Evolutionary conservation across 2,797 vertebrate genomes (phyloP).

Genomic region (Enteromius unitaeniatus): DNA sequence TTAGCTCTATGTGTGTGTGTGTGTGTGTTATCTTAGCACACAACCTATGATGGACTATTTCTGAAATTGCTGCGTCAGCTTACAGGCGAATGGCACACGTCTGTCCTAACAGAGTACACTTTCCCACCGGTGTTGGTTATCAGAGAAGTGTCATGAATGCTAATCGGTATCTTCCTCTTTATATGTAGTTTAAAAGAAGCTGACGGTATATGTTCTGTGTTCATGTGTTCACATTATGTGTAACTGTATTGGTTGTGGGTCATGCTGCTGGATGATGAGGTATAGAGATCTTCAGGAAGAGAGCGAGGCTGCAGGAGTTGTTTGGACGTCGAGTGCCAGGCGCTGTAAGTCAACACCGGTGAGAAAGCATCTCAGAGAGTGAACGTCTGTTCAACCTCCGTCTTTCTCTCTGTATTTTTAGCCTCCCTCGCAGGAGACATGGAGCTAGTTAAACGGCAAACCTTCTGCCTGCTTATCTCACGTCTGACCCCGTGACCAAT

Average conservation of each 20-base stretch:
- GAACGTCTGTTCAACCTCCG: slow-evolving; percentile 42
- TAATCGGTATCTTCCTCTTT: not conserved
- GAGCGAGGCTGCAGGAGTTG: slow-evolving; percentile 50
- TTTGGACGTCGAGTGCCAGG: slow-evolving; percentile 60
- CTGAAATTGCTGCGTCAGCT: slow-evolving; percentile 31
- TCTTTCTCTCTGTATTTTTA: slow-evolving; percentile 65
- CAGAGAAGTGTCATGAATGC: not conserved
- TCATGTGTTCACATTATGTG: not conserved
- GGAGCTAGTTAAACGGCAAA: slow-evolving; percentile 14
- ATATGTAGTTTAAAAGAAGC: not conserved
- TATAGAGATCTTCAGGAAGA: slow-evolving; percentile 45
- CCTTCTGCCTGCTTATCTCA: slow-evolving; percentile 34
- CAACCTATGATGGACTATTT: slow-evolving; percentile 43
- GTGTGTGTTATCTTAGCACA: not conserved
- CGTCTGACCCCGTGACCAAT: not conserved
- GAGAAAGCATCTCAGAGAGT: slow-evolving; percentile 62
- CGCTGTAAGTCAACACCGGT: slow-evolving; percentile 69
- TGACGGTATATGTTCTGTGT: not conserved
- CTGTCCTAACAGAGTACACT: not conserved
- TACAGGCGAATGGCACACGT: not conserved
- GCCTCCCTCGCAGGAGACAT: slow-evolving; percentile 49
- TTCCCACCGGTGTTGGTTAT: slow-evolving; percentile 51
- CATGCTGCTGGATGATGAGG: not conserved
- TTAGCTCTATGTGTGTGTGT: not conserved
- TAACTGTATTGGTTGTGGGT: not conserved